phyloP scores from a whole-genome alignment of 1,140 invertebrate species.

The Drosophila orosa region DNA sequence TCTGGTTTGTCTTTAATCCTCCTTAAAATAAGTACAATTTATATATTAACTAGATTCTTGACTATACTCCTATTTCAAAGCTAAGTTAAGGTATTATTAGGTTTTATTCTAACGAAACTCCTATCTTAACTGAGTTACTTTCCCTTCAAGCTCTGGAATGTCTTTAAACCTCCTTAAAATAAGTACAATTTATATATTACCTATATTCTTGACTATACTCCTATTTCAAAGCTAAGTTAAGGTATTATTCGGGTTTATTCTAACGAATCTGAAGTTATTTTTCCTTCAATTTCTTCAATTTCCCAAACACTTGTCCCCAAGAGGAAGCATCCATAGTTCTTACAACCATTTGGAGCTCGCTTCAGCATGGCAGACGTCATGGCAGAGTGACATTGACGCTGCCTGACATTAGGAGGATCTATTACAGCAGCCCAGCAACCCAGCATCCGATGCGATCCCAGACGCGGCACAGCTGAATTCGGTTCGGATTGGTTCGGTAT shows the following conservation, averaged over 20 bases:
- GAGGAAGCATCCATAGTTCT: background rate
- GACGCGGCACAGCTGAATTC: constrained; percentile 53
- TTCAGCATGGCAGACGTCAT: constrained; percentile 5
- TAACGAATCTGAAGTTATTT: too few relatives aligned
- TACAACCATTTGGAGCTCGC: background rate
- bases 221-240: too few relatives aligned
- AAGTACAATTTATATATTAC: too few relatives aligned
- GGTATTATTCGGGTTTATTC: too few relatives aligned
- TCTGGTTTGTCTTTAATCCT: too few relatives aligned
- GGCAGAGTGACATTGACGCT: constrained; percentile 36
- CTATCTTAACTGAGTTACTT: background rate
- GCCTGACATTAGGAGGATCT: constrained; percentile 28
- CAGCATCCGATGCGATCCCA: constrained; percentile 5
- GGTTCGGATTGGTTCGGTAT: constrained; percentile 37
- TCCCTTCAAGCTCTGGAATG: background rate
- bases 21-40: too few relatives aligned
- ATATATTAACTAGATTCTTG: too few relatives aligned
- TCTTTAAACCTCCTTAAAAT: background rate
- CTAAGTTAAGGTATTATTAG: background rate
- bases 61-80: background rate
- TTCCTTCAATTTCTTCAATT: background rate
- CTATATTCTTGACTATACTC: too few relatives aligned
- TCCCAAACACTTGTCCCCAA: background rate
- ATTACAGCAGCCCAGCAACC: constrained; percentile 19
- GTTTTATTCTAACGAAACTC: background rate